Percentiles rank a stretch among this genome's conserved stretches.
Evolutionary conservation across 2,113 vertebrate genomes (phyloP).

Genomic region (Bufo gargarizans): DNA sequence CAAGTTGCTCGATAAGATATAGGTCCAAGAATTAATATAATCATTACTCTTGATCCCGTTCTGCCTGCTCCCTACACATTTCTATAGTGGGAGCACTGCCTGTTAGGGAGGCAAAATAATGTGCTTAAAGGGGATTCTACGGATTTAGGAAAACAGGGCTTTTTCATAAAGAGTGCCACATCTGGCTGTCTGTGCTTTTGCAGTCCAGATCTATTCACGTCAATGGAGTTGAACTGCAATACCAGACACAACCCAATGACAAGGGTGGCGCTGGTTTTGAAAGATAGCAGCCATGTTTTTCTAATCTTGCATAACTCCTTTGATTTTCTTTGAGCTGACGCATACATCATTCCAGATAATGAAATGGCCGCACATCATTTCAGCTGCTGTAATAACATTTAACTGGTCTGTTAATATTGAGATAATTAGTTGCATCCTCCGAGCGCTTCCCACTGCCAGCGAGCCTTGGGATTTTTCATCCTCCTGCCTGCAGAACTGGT

Average conservation of each 20-base stretch:
- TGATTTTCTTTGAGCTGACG: background rate
- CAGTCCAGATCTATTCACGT: background rate
- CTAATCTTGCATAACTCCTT: too few species aligned
- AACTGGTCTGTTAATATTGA: conserved; percentile 22
- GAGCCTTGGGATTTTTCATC: background rate
- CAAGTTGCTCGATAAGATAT: too few species aligned
- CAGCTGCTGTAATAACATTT: conserved; percentile 5
- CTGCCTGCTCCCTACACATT: too few species aligned
- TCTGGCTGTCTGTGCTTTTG: background rate
- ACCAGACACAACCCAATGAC: background rate
- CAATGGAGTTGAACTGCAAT: background rate
- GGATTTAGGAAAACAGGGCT: background rate
- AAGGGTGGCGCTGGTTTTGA: background rate
- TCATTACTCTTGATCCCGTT: too few species aligned
- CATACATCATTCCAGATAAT: background rate
- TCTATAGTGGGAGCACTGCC: too few species aligned
- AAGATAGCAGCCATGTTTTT: too few species aligned
- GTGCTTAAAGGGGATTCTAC: too few species aligned
- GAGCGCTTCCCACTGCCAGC: background rate
- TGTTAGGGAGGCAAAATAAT: too few species aligned
- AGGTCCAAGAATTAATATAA: too few species aligned
- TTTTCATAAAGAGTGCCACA: background rate
- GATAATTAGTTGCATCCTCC: background rate
- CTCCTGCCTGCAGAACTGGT: background rate
- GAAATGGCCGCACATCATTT: background rate